Evolutionary conservation across 2,888 invertebrate genomes (phyloP), one percentile per base, ranked within the genome.

Genomic region (Habroteleia sp.): DNA sequence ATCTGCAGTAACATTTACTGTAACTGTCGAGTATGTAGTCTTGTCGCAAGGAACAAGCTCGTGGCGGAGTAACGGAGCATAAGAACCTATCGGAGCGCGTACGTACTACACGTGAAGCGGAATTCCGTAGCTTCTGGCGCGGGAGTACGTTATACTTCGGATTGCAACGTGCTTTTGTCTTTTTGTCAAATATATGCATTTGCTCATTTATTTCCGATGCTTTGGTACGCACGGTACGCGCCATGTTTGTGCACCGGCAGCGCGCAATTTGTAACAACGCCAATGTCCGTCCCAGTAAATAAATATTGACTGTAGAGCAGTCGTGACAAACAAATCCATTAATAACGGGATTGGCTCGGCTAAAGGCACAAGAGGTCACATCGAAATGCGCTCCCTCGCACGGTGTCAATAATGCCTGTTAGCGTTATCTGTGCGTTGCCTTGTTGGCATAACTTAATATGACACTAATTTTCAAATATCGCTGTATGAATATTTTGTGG

Each of bases 261-360:
- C 60, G 76, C 72, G 72, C 77, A 23, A 58, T 65, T 80, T 77
- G 81, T 79, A 80, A 78, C 80, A 74, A 72, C 72, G 79, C 75
- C 73, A 76, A 81, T 77, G 78, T 77, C 77, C 77, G 66, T 58
- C 74, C 74, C 78, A 79, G 82, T 83, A 82, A 84, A 85, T 85
- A 86, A 86, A 86, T 85, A 85, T 86, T 85, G 83, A 83, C 84
- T 76, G 79, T 81, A 76, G 81, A 78, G 63, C 80, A 69, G 79
- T 80, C 80, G 83, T 79, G 83, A 82, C 83, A 84, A 86, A 86
- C 86, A 82, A 85, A 84, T 83, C 84, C 85, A 85, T 86, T 85
- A 85, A 85, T 86, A 86, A 85, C 82, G 81, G 79, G 80, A 85
- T 69, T 74, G 69, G 82, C 81, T 81, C 81, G 82, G 81, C 83